Percentiles rank a stretch among this genome's conserved stretches.
These are phyloP conservation scores for Bacillus rossius DNA, from an alignment of 1,140 invertebrate genomes.

Conservation along the genomic window DNA sequence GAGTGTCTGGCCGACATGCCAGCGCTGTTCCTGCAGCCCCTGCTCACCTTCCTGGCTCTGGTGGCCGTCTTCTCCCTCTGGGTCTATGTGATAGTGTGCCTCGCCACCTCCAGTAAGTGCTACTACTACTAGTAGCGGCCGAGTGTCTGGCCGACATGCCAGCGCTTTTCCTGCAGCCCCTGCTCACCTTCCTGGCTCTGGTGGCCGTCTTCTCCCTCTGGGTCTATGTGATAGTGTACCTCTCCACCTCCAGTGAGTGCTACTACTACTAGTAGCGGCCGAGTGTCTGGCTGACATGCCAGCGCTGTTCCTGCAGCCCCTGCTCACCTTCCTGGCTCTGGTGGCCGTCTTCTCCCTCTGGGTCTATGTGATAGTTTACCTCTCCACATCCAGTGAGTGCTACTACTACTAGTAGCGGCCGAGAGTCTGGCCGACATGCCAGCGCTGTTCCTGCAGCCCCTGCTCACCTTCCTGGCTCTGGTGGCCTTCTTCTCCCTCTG, in stretches of 20 bases:
- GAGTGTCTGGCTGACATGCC: constrained; percentile 79
- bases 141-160: constrained; percentile 79
- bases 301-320: constrained; percentile 78
- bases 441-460: constrained; percentile 78
- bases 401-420: too few species aligned
- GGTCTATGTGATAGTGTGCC: constrained; percentile 67
- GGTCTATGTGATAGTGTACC: constrained; percentile 67
- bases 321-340: constrained; percentile 77
- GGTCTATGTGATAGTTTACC: constrained; percentile 67
- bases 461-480: constrained; percentile 77
- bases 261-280: too few species aligned
- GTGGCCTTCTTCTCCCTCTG: constrained; percentile 79
- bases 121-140: too few species aligned
- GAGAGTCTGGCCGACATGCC: constrained; percentile 79
- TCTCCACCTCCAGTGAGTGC: constrained; percentile 66
- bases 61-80: constrained; percentile 79
- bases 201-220: constrained; percentile 79
- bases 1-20: constrained; percentile 79
- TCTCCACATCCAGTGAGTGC: constrained; percentile 66
- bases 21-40: constrained; percentile 78
- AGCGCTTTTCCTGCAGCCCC: constrained; percentile 78
- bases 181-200: constrained; percentile 77
- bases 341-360: constrained; percentile 79
- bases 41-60: constrained; percentile 77
- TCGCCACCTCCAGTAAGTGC: constrained; percentile 66